These are phyloP conservation scores for Porites rus DNA, from an alignment of 92 coral and sea anemone species.

Conservation along the genomic window DNA sequence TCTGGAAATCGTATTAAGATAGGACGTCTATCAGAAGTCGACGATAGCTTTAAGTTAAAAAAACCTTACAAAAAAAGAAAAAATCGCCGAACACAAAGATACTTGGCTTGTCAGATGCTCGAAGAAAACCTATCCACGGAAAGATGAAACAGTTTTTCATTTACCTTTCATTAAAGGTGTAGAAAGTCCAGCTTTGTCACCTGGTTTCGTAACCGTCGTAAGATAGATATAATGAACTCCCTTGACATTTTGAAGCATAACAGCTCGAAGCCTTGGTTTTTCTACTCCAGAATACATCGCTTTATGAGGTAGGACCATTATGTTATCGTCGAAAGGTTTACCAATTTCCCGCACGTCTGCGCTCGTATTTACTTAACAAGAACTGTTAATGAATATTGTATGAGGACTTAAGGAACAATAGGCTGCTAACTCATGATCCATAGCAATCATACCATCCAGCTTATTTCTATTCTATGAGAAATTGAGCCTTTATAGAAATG, in stretches of 20 bases:
- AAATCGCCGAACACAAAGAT: too few relatives aligned
- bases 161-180: conserved; percentile 16
- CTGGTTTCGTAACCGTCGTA: not conserved
- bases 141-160: not conserved
- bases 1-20: too few relatives aligned
- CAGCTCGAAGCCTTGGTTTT: conserved; percentile 34
- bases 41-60: too few relatives aligned
- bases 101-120: too few relatives aligned
- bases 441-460: not conserved
- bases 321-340: not conserved
- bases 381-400: conserved; percentile 7
- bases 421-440: conserved; percentile 7
- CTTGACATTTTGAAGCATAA: conserved; percentile 23
- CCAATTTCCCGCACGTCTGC: not conserved
- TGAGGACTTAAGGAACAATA: not conserved
- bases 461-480: not conserved
- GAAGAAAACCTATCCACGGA: not conserved
- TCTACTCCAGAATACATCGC: not conserved
- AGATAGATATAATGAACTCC: conserved; percentile 37
- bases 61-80: too few relatives aligned
- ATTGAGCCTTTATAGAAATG: not conserved
- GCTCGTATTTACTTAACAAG: not conserved
- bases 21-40: too few relatives aligned
- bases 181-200: not conserved
- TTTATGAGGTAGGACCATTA: conserved; percentile 9